Conservation (phyloP, 2,797 vertebrate species). For the Saxicola maurus region DNA sequence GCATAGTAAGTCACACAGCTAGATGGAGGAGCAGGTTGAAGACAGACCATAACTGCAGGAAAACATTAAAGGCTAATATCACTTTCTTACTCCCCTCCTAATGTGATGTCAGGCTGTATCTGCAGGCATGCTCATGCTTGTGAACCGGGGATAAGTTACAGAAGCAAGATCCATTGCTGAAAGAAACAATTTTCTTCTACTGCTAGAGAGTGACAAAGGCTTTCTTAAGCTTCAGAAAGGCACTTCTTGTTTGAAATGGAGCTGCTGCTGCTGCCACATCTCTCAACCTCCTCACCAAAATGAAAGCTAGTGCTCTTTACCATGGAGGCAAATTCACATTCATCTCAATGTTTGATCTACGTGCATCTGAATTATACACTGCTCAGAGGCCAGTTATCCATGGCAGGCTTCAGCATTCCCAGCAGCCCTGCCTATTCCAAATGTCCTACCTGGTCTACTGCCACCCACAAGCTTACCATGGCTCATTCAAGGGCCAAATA, state of each 20-base stretch:
- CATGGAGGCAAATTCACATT: not conserved
- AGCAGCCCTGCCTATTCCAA: not conserved
- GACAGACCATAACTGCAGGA: not conserved
- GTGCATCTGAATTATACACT: not conserved
- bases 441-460: not conserved
- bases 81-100: not conserved
- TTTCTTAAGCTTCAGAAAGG: not conserved
- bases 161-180: not conserved
- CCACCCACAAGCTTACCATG: not conserved
- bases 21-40: not conserved
- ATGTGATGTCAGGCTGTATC: not conserved
- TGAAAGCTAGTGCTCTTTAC: not conserved
- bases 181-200: not conserved
- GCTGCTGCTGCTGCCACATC: not conserved
- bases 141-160: not conserved
- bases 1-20: not conserved
- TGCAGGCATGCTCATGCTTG: not conserved
- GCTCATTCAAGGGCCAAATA: not conserved
- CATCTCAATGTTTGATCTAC: not conserved
- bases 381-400: not conserved
- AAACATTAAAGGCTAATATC: not conserved
- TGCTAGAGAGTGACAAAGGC: not conserved
- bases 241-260: not conserved
- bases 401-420: not conserved
- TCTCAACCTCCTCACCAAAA: not conserved